phyloP scores from a whole-genome alignment of 2,113 vertebrate genomes.

The Lipotes vexillifer region DNA sequence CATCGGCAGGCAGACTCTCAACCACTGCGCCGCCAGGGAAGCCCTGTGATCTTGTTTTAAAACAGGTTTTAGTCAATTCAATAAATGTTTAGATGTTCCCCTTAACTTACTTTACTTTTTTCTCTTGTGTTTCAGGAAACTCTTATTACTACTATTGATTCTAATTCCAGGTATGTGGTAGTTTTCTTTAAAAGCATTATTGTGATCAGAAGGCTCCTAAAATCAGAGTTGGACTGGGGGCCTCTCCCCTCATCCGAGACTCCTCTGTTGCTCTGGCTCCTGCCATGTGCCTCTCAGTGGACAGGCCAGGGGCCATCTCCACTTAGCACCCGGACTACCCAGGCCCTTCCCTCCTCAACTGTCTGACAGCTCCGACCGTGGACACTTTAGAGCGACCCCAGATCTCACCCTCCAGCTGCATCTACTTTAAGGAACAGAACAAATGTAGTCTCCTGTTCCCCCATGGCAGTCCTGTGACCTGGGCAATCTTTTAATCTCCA shows the following conservation, averaged over 20 bases:
- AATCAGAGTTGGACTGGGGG: neutral
- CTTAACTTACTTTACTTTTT: neutral
- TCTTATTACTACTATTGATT: conserved; percentile 78
- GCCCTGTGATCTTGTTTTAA: neutral
- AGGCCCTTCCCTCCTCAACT: neutral
- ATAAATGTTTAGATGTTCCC: neutral
- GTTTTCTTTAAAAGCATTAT: neutral
- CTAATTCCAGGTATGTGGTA: conserved; percentile 79
- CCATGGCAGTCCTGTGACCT: neutral
- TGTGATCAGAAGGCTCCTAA: neutral
- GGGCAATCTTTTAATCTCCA: neutral
- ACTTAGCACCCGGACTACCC: rapidly evolving
- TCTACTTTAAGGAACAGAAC: neutral
- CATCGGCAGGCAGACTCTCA: no score
- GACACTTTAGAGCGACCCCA: neutral
- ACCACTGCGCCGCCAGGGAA: no score
- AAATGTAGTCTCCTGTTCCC: rapidly evolving
- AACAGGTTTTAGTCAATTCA: neutral
- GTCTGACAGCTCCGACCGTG: neutral
- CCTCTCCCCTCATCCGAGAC: rapidly evolving
- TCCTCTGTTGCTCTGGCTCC: neutral
- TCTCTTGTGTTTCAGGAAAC: conserved; percentile 79
- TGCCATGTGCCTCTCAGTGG: rapidly evolving
- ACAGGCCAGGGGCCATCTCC: neutral
- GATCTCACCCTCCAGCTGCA: rapidly evolving